Percentiles rank a stretch among this genome's conserved stretches.
Conservation (phyloP, 2,113 vertebrate species). For the Ptilonorhynchus violaceus region DNA sequence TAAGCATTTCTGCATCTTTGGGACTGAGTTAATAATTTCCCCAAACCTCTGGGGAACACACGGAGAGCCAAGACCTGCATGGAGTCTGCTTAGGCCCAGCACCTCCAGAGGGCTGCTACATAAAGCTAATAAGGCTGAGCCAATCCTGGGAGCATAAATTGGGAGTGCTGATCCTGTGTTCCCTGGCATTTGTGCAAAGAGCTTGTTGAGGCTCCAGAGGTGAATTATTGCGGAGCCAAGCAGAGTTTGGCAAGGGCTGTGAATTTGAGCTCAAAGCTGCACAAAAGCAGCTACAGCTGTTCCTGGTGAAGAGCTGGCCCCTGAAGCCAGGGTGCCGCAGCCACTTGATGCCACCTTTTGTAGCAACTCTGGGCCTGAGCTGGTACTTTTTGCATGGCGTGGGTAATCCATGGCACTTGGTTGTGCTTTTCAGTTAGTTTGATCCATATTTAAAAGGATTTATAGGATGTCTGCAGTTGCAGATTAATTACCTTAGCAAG, state of each 20-base stretch:
- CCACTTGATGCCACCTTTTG: neutral
- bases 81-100: neutral
- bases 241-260: neutral
- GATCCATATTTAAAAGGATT: neutral
- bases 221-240: neutral
- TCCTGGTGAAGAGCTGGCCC: neutral
- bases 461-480: neutral
- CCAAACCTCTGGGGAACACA: neutral
- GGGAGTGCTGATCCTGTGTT: neutral
- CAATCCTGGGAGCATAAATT: neutral
- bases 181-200: neutral
- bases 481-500: neutral
- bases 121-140: neutral
- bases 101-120: neutral
- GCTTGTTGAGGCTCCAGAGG: neutral
- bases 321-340: neutral
- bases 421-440: neutral
- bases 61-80: neutral
- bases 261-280: neutral
- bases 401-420: neutral
- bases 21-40: neutral
- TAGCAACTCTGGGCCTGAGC: neutral
- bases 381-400: fast-evolving
- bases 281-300: neutral
- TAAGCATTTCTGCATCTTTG: neutral